Percentiles rank a stretch among this genome's conserved stretches.
Conservation (phyloP, 2,888 invertebrate genomes). For the Ophioninae sp. region DNA sequence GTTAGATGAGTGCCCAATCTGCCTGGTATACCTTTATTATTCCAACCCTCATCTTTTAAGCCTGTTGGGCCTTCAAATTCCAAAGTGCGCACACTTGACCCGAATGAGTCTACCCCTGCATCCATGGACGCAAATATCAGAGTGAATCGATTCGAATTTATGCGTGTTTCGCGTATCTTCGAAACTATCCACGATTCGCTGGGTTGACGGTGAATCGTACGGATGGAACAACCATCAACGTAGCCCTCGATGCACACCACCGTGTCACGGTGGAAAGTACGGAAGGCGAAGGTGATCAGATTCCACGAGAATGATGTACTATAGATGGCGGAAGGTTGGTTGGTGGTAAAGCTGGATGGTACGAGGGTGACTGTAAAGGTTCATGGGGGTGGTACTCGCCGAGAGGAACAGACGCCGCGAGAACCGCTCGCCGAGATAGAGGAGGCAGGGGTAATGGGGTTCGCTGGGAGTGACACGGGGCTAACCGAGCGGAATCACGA, state of each 20-base stretch:
- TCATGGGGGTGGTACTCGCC: conserved; percentile 38
- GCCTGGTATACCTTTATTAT: too few relatives aligned
- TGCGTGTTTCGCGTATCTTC: conserved; percentile 13
- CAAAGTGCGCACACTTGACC: too few relatives aligned
- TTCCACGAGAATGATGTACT: conserved; percentile 65
- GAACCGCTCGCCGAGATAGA: conserved; percentile 23
- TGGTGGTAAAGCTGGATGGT: conserved; percentile 16
- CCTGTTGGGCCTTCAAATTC: too few relatives aligned
- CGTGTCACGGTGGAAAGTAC: conserved; percentile 27
- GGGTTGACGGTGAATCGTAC: conserved; percentile 5
- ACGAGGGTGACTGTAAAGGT: conserved; percentile 38
- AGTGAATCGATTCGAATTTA: neutral
- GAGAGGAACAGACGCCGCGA: conserved; percentile 54
- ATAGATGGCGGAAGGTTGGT: conserved; percentile 62
- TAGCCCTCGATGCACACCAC: conserved; percentile 49
- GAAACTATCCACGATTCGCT: conserved; percentile 24
- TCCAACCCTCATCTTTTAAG: too few relatives aligned
- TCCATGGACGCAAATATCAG: neutral
- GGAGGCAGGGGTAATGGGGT: conserved; percentile 77
- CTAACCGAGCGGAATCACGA: conserved; percentile 81
- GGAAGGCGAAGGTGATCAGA: conserved; percentile 57
- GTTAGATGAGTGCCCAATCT: too few relatives aligned
- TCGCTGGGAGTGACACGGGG: conserved; percentile 81
- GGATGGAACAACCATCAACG: conserved; percentile 23
- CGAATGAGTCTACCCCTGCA: neutral